These are phyloP conservation scores for Nicator chloris DNA, from an alignment of 2,113 vertebrate species.

Conservation along the genomic window DNA sequence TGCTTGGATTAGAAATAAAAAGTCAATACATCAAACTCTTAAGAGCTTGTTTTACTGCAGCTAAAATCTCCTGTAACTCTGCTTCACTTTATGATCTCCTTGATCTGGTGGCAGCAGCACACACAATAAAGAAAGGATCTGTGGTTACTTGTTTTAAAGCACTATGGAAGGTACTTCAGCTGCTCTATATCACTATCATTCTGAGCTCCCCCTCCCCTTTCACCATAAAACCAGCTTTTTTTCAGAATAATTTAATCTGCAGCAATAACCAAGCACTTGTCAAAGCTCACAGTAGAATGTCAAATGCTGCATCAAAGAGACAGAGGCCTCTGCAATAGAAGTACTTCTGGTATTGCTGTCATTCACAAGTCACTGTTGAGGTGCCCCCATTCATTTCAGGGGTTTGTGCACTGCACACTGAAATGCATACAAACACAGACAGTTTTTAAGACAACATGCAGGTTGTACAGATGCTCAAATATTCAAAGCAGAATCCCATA, in stretches of 20 bases:
- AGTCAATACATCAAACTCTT: neutral
- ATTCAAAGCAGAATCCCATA: neutral
- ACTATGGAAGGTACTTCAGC: neutral
- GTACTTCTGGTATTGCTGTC: neutral
- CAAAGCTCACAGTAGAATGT: neutral
- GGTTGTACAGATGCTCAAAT: neutral
- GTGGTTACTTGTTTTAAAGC: neutral
- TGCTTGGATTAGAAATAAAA: neutral
- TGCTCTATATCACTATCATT: neutral
- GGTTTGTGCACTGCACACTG: neutral
- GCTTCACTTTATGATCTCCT: neutral
- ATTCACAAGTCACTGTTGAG: neutral
- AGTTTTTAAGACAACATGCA: conserved; percentile 3
- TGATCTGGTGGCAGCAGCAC: neutral
- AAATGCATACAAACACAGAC: conserved; percentile 8
- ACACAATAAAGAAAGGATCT: neutral
- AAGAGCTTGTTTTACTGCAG: neutral
- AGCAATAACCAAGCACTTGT: neutral
- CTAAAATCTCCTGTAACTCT: neutral
- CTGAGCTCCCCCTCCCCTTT: neutral
- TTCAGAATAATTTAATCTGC: neutral
- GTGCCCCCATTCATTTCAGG: neutral
- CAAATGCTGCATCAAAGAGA: neutral
- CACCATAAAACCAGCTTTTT: neutral
- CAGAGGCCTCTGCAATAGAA: neutral